Base-by-base conservation (phyloP, 2,113 vertebrate species). In the Larimichthys crocea region DNA sequence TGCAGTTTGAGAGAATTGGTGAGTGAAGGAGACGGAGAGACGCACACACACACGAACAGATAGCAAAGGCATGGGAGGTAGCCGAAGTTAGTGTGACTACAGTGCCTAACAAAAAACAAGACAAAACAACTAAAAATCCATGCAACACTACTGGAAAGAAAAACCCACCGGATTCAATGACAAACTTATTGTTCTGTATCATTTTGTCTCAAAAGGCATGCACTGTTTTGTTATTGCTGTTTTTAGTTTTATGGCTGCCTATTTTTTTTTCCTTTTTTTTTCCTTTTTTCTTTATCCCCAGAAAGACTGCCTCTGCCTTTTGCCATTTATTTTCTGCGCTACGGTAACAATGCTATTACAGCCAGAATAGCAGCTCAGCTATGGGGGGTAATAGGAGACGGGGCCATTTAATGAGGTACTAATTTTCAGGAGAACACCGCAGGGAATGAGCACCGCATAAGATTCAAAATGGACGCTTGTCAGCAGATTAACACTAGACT, bases 361-460 rank as follows among this genome's bases (percentile, higher is more conserved):
- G 87, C 64, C 35, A 65, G 76, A 87, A 91, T 90, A 92, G 92
- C 86, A 86, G 91, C 91, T 91, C 76, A 76, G 80, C 85, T 85
- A 83, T 73, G 74, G 81, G 72, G 79, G 55, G 64, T 82, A 87
- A 85, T 66, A 83, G 70, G 79, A 89, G 85, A 90, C 24, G 74
- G 82, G 84, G 82, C 85, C 86, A 84, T 91, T 89, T 89, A 89
- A 91, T 90, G 88, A 86, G 90, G 85, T 90, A 88, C 84, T 92
- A 84, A 92, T 91, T 90, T 93, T 91, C 85, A 86, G 88, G 80
- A 86, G 80, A 89, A 84, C 91, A 88, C 90, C 93, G 88, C 80
- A 76, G 88, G 91, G 90, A 91, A 91, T 74, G 76, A 90, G 86
- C 84, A 83, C 87, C 61, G 80, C 81, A 56, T 85, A 85, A 48